Conservation (phyloP, 2,113 vertebrate species). For the Apodemus sylvaticus region DNA sequence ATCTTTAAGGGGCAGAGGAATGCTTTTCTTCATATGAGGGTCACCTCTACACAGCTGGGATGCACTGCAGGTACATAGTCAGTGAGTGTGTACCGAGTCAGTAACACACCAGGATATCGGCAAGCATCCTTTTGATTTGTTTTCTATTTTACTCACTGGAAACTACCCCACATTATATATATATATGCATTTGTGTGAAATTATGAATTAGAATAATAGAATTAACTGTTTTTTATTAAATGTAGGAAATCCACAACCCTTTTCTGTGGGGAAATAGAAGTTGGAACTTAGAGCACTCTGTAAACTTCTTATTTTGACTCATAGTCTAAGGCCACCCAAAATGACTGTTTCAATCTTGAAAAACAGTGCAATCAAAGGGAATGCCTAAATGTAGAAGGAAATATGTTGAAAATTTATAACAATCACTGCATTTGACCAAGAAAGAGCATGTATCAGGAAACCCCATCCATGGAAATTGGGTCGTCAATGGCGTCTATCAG, state of each 20-base stretch:
- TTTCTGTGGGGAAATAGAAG: neutral
- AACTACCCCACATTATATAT: neutral
- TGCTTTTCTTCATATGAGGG: neutral
- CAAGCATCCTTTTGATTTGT: conserved; percentile 45
- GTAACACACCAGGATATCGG: conserved; percentile 51
- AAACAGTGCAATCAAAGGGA: neutral
- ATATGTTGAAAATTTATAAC: neutral
- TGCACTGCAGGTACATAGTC: neutral
- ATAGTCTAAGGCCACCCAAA: neutral
- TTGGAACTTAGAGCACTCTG: neutral
- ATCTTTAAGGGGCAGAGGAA: neutral
- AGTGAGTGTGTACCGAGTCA: neutral
- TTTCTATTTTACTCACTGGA: neutral
- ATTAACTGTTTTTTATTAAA: conserved; percentile 20
- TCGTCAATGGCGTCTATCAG: neutral
- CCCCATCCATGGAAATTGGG: neutral
- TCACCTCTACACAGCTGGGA: neutral
- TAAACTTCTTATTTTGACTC: conserved; percentile 1
- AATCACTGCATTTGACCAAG: neutral
- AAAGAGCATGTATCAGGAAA: neutral
- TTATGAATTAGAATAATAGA: conserved; percentile 42
- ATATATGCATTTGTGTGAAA: conserved; percentile 43
- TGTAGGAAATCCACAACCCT: neutral
- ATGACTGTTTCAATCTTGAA: neutral
- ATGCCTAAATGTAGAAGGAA: neutral